phyloP scores from a whole-genome alignment of 2,797 vertebrate genomes.

The Zalophus californianus region DNA sequence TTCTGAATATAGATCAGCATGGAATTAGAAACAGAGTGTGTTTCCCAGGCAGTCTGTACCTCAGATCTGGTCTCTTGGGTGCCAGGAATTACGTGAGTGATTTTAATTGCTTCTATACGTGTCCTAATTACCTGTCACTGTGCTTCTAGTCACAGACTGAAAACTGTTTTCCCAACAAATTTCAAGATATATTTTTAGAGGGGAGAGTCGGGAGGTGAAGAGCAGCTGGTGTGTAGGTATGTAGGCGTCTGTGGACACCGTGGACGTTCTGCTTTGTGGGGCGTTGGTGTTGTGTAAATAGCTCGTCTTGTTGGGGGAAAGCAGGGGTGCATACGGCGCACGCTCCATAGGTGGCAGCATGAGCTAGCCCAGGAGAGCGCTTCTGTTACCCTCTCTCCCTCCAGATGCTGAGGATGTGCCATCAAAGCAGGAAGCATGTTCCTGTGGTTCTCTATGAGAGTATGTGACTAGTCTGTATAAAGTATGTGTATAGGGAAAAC shows the following conservation, averaged over 20 bases:
- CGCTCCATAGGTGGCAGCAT: not conserved
- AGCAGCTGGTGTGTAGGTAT: not conserved
- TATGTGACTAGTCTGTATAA: accelerated
- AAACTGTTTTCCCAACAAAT: no score
- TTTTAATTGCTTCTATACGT: accelerated
- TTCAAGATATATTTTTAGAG: not conserved
- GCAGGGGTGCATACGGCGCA: not conserved
- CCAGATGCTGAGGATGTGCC: not conserved
- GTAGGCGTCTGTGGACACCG: not conserved
- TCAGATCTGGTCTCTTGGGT: no score
- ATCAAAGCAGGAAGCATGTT: accelerated
- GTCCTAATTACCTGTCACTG: not conserved
- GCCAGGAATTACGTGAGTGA: accelerated
- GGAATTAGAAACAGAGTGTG: accelerated
- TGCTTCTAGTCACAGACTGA: accelerated
- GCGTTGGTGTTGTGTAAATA: not conserved
- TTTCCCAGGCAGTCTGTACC: not conserved
- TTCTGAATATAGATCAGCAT: accelerated
- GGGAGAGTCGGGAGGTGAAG: not conserved
- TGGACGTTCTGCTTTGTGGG: accelerated
- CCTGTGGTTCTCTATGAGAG: not conserved
- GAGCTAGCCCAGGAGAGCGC: accelerated
- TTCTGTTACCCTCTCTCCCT: not conserved
- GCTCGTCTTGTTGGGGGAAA: accelerated
- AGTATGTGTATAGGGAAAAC: not conserved